A percentile compares a stretch with the other conserved stretches of the same genome.
These are phyloP conservation scores for Pseudocheirus occidentalis DNA, from an alignment of 2,797 vertebrate species.

Conservation along the genomic window DNA sequence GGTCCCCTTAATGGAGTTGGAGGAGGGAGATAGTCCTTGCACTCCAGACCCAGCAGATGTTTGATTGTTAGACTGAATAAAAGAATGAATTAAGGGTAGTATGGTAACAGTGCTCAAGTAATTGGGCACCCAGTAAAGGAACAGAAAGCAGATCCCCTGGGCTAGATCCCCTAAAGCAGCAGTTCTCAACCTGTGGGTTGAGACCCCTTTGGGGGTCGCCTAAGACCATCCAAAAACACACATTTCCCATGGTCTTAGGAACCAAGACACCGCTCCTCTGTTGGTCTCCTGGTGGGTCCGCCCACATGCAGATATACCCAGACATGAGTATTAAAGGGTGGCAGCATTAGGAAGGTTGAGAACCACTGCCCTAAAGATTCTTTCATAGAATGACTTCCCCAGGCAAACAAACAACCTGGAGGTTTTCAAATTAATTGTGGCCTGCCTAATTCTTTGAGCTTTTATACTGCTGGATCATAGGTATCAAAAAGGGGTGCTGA, in stretches of 20 bases:
- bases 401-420: background rate
- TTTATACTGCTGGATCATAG: background rate
- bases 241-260: no score
- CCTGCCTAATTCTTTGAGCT: background rate
- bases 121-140: background rate
- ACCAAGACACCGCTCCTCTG: no score
- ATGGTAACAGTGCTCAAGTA: background rate
- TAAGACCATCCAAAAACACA: no score
- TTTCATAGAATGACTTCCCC: background rate
- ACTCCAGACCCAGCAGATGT: background rate
- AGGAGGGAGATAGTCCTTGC: background rate
- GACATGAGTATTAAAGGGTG: no score
- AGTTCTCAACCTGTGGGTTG: no score
- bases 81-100: background rate
- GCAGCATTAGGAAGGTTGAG: no score
- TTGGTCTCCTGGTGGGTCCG: no score
- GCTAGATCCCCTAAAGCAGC: background rate
- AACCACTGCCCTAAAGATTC: background rate
- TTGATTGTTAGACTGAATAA: background rate
- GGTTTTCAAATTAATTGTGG: background rate
- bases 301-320: no score
- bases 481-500: background rate
- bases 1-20: background rate
- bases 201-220: no score
- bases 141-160: background rate